phyloP scores from a whole-genome alignment of 2,888 invertebrate genomes.

The Eumerus sabulonum region DNA sequence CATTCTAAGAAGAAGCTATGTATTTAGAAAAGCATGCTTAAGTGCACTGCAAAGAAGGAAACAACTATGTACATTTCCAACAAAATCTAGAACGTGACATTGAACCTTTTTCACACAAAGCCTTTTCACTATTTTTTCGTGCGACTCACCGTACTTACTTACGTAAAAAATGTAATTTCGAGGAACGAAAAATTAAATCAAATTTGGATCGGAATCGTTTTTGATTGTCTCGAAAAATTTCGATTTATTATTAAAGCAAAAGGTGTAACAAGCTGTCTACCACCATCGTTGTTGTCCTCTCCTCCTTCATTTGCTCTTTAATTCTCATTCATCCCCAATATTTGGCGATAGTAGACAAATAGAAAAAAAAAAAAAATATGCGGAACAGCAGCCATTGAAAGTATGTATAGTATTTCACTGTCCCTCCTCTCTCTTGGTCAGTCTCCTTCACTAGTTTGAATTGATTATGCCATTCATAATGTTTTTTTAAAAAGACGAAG shows the following conservation, averaged over 20 bases:
- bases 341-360: too few species aligned
- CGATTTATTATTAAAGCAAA: slow-evolving; percentile 14
- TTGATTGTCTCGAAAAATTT: slow-evolving; percentile 15
- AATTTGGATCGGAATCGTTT: slow-evolving; percentile 18
- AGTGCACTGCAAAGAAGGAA: too few species aligned
- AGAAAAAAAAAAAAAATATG: slow-evolving; percentile 38
- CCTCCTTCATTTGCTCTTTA: slow-evolving; percentile 14
- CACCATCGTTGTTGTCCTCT: too few species aligned
- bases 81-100: slow-evolving; percentile 51
- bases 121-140: too few species aligned
- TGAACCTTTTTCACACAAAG: too few species aligned
- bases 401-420: slow-evolving; percentile 33
- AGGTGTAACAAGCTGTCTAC: slow-evolving; percentile 42
- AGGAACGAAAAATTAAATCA: slow-evolving; percentile 11
- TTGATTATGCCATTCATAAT: slow-evolving; percentile 60
- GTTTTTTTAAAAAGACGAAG: slow-evolving; percentile 29
- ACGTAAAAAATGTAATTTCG: not conserved
- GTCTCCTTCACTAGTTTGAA: slow-evolving; percentile 24
- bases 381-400: slow-evolving; percentile 55
- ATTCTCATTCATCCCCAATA: not conserved
- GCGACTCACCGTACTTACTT: slow-evolving; percentile 7
- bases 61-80: not conserved
- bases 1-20: too few species aligned
- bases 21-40: too few species aligned
- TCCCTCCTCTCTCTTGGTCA: slow-evolving; percentile 18